Evolutionary conservation across 2,113 vertebrate species (phyloP), one percentile per base, ranked within the genome.

Genomic region (Myodes glareolus): DNA sequence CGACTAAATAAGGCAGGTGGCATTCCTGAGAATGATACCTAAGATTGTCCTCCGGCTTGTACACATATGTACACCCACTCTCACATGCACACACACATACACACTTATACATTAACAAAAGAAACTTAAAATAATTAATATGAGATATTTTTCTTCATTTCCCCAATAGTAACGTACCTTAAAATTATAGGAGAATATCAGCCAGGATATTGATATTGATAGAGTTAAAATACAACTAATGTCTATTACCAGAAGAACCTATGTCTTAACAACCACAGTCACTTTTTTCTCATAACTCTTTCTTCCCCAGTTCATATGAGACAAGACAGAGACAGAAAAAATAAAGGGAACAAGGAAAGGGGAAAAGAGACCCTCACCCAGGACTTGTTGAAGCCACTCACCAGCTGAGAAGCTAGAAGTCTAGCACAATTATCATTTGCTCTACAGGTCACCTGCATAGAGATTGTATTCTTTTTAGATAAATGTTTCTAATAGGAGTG

Each of bases 161-260:
- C 16, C 8, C n/a, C 61, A 9, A 12, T 77, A 65, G 33, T 95
- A 94, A 88, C 39, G 94, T 14, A 55, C n/a, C 27, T 82, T 86
- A 85, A 29, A 94, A 88, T 67, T 77, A 16, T 36, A 42, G 27
- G 42, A 81, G n/a, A 76, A 7, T 91, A 61, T 88, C 42, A 77
- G 39, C 33, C 39, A 89, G n/a, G 36, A 85, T 81, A 61, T 58
- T 89, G 31, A 63, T 68, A 39, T 45, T 94, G 58, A 65, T 70
- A 77, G 16, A 91, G 63, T 63, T 67, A 91, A 91, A 45, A 94
- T 91, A 82, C 82, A 95, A 63, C 89, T 63, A 31, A 82, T 70
- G 88, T 94, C 27, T 36, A 19, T 89, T 36, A 88, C 36, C 88
- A 78, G 63, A 92, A 85, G 31, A 17, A 65, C 73, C 33, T 52